Base-by-base conservation (phyloP, 2,797 vertebrate species). In the Pseudochirops corinnae region DNA sequence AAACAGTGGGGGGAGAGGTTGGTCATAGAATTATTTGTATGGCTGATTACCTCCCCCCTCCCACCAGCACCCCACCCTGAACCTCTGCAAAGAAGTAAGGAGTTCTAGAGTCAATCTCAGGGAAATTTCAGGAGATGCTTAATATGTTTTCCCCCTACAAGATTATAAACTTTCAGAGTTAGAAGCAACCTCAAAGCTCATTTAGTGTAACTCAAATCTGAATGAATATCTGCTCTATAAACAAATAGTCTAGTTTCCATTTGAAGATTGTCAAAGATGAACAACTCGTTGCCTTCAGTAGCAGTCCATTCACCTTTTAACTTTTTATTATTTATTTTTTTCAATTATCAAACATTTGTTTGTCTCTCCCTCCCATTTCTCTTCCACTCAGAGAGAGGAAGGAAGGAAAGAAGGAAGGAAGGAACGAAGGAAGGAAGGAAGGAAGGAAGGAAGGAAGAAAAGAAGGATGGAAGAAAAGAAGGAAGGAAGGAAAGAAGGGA, bases 261-360 rank as follows among this genome's bases (percentile, higher is more conserved):
- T 67, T 67, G 14, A 67, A n/a, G 33, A 67, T n/a, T 67, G 60
- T n/a, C 33, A 67, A 67, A 67, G 14, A 67, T n/a, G 14, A 67
- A 5, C 62, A 67, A 67, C 14, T 67, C 33, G 14, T 67, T 67
- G n/a, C 33, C 33, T 67, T 67, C 33, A 67, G 13, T 4, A 4
- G 4, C 62, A 67, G 14, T n/a, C 33, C 14, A n/a, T 21, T 56
- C 0, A 1, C 31, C 3, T 14, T 5, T 26, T 0, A 13, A 5
- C n/a, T 12, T 1, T n/a, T n/a, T n/a, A n/a, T n/a, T n/a, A n/a
- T n/a, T n/a, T n/a, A n/a, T 2, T 46, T 67, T 58, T 67, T 67
- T 67, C 33, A n/a, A 16, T 67, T 67, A n/a, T 67, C 33, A n/a
- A 67, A 33, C 0, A 12, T 2, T 16, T 16, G 16, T 53, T 33